Percentiles rank a stretch among this genome's conserved stretches.
Conservation (phyloP, 1,140 invertebrate species). For the Cydia amplana region DNA sequence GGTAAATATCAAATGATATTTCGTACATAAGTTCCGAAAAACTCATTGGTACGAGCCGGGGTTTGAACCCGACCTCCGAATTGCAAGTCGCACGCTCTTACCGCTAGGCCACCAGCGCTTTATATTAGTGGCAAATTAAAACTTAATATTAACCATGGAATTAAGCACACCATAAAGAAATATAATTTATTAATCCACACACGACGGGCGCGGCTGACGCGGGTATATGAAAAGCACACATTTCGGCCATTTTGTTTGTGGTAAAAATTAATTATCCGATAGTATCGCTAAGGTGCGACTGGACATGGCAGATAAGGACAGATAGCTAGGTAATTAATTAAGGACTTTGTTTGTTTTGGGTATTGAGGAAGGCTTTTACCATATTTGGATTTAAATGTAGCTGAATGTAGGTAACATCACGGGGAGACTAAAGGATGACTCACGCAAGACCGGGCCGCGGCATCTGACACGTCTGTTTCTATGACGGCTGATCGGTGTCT, state of each 20-base stretch:
- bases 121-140: background rate
- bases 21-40: too few relatives aligned
- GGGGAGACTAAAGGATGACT: too few relatives aligned
- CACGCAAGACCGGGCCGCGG: too few relatives aligned
- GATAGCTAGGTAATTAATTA: constrained; percentile 26
- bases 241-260: constrained; percentile 26
- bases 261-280: constrained; percentile 31
- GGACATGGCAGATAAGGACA: constrained; percentile 20
- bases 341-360: constrained; percentile 6
- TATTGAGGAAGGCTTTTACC: background rate
- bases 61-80: too few relatives aligned
- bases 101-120: too few relatives aligned
- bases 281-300: constrained; percentile 29
- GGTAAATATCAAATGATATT: too few relatives aligned
- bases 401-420: too few relatives aligned
- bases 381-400: background rate
- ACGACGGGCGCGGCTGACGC: constrained; percentile 15
- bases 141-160: background rate
- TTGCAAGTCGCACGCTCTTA: too few relatives aligned
- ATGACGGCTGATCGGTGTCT: too few relatives aligned
- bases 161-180: background rate
- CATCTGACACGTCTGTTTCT: too few relatives aligned
- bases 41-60: too few relatives aligned
- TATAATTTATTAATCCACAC: constrained; percentile 26
- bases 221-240: constrained; percentile 30